Evolutionary conservation across 2,113 vertebrate genomes (phyloP).

Genomic region (Urocynchramus pylzowi): DNA sequence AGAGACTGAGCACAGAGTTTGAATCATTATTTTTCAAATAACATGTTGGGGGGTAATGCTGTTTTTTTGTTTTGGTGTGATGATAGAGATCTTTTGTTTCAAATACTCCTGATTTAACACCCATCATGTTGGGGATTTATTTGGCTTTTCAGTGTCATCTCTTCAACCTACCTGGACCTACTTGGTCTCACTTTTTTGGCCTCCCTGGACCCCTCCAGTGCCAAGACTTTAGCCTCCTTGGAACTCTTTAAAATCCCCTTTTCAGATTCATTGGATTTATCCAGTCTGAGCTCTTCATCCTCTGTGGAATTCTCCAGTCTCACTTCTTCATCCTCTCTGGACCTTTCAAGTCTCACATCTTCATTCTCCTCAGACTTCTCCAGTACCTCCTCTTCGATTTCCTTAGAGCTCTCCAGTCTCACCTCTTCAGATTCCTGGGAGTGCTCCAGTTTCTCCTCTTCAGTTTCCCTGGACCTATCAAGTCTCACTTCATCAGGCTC

Average conservation of each 20-base stretch:
- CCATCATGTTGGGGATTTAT: background rate
- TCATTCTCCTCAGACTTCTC: constrained; percentile 41
- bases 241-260: constrained; percentile 57
- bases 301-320: constrained; percentile 53
- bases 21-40: background rate
- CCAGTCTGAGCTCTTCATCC: constrained; percentile 56
- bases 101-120: background rate
- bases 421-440: constrained; percentile 61
- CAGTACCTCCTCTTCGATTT: constrained; percentile 35
- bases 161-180: constrained; percentile 1
- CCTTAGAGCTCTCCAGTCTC: constrained; percentile 58
- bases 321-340: constrained; percentile 54
- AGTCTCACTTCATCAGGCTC: constrained; percentile 48
- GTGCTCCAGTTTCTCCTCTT: constrained; percentile 54
- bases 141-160: constrained; percentile 41
- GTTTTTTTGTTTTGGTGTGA: background rate
- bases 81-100: background rate
- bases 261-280: constrained; percentile 58
- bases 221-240: constrained; percentile 44
- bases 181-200: constrained; percentile 37
- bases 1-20: background rate
- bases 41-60: background rate
- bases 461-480: constrained; percentile 49
- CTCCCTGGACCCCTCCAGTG: constrained; percentile 59
- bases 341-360: constrained; percentile 53